Conservation (phyloP, 2,113 vertebrate species). For the Solea senegalensis region DNA sequence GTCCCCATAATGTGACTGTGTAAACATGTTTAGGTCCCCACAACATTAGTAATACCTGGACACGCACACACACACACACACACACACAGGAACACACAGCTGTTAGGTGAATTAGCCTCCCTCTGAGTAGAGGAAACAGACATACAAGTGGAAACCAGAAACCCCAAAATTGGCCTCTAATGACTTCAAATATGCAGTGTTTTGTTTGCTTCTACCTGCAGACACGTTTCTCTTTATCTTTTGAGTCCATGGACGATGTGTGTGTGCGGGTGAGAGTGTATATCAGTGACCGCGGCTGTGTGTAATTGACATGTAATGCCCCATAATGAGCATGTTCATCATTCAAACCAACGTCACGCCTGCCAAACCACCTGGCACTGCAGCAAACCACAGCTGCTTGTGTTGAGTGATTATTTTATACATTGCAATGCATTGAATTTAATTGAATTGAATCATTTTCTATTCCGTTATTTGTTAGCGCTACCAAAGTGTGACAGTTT, state of each 20-base stretch:
- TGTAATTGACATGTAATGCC: slow-evolving; percentile 20
- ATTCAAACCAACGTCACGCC: slow-evolving; percentile 17
- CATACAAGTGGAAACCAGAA: slow-evolving; percentile 54
- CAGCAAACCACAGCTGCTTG: slow-evolving; percentile 25
- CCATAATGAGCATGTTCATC: slow-evolving; percentile 15
- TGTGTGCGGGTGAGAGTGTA: not conserved
- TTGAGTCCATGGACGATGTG: not conserved
- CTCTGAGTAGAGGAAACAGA: slow-evolving; percentile 28
- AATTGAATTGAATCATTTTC: not conserved
- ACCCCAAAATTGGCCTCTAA: slow-evolving; percentile 56
- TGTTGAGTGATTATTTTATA: slow-evolving; percentile 20
- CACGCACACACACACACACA: no score
- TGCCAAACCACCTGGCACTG: slow-evolving; percentile 40
- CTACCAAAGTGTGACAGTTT: not conserved
- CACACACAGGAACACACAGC: slow-evolving; percentile 28
- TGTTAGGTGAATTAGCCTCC: slow-evolving; percentile 62
- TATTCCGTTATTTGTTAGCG: not conserved
- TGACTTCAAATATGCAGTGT: slow-evolving; percentile 48
- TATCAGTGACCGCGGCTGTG: not conserved
- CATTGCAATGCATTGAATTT: not conserved
- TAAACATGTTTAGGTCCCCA: no score
- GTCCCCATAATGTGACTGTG: no score
- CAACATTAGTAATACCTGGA: no score
- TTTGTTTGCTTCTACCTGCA: slow-evolving; percentile 29
- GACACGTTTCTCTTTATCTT: not conserved